Evolutionary conservation across 2,888 invertebrate species (phyloP), one percentile per base, ranked within the genome.

Genomic region (Parnassius smintheus): DNA sequence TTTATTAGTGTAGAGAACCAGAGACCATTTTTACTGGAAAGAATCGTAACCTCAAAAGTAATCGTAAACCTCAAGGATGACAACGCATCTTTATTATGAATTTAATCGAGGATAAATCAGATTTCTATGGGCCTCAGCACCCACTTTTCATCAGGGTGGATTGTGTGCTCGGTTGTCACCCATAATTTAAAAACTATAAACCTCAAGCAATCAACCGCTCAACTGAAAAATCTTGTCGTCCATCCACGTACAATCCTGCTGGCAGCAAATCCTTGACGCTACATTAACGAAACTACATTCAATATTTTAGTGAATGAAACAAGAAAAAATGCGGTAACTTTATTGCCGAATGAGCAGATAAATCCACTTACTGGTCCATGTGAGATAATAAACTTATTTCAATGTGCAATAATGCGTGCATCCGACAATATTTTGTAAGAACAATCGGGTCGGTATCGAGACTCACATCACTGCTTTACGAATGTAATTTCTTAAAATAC

Each of bases 341-440:
- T 87, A 86, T 85, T 81, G 82, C 79, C 80, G 83, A 82, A 85
- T 82, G 84, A 78, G 80, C 78, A 73, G 75, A 86, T 87, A 87
- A 86, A 86, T 86, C 82, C 77, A 75, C 77, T 83, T 81, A 82
- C 84, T 75, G 74, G 71, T 73, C 72, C 75, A 71, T 70, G 75
- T 76, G 74, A 77, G 81, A 82, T 83, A 83, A 83, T 83, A 84
- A 80, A 78, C 80, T 78, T 80, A 81, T 82, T 82, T 82, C 80
- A 75, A 76, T 74, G 75, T 75, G 74, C 74, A 80, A 77, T 79
- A 80, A 78, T 75, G 70, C 66, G 72, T 65, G 65, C 68, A 63
- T 62, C 61, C 58, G 67, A 69, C 73, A 70, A 78, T 83, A 83
- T 79, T 78, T 82, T 73, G 75, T 70, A 65, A 69, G 70, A 75